phyloP scores from a whole-genome alignment of 2,113 vertebrate genomes.

The Ascaphus truei region DNA sequence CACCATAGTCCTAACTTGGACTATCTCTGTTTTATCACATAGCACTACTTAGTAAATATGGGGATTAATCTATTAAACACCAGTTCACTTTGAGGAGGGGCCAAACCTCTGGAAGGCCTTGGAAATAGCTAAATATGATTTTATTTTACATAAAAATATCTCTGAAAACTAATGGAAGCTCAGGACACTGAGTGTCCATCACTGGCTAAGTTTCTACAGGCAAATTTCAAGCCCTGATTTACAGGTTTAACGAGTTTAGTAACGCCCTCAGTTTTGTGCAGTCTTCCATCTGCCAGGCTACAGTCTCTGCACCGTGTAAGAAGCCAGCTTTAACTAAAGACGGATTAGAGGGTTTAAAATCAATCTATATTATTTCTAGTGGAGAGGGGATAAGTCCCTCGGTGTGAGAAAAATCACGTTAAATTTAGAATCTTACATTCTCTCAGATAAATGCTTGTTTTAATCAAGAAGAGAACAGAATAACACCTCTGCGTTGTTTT shows the following conservation, averaged over 20 bases:
- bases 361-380: conserved; percentile 22
- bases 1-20: too few species aligned
- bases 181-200: too few species aligned
- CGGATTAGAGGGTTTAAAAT: conserved; percentile 18
- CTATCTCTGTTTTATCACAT: too few species aligned
- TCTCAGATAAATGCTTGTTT: background rate
- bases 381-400: too few species aligned
- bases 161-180: too few species aligned
- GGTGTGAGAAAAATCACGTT: background rate
- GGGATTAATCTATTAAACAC: too few species aligned
- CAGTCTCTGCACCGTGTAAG: background rate
- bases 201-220: background rate
- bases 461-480: background rate
- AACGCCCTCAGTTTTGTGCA: background rate
- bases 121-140: too few species aligned
- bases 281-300: background rate
- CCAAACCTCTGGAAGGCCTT: too few species aligned
- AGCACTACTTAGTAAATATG: too few species aligned
- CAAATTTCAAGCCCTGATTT: background rate
- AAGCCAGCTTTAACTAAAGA: conserved; percentile 8
- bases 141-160: too few species aligned
- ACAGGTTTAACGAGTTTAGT: background rate
- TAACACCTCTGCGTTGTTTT: background rate
- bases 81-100: too few species aligned
- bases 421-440: conserved; percentile 2